These are phyloP conservation scores for Pitangus sulphuratus DNA, from an alignment of 2,797 vertebrate genomes.

Conservation along the genomic window DNA sequence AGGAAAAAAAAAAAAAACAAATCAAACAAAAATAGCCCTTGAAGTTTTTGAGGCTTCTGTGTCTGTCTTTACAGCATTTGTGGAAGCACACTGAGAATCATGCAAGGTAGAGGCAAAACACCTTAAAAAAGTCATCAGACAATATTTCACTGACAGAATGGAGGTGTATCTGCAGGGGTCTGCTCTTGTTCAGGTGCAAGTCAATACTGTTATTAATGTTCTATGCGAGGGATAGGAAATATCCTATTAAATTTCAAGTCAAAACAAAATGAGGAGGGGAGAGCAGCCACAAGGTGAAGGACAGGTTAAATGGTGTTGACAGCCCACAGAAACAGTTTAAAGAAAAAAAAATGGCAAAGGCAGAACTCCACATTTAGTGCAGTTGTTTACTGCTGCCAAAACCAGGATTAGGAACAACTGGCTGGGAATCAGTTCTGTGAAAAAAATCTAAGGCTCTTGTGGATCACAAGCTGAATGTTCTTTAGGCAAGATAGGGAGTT, in stretches of 20 bases:
- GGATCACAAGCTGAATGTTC: neutral
- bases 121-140: neutral
- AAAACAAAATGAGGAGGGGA: neutral
- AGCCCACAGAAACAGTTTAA: neutral
- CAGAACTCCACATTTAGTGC: neutral
- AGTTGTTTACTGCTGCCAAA: neutral
- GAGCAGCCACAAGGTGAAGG: neutral
- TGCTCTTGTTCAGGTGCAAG: neutral
- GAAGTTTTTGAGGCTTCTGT: neutral
- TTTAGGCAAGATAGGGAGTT: neutral
- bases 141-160: neutral
- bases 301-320: neutral
- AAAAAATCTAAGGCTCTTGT: neutral
- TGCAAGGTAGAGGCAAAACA: neutral
- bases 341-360: neutral
- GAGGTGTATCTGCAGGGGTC: neutral
- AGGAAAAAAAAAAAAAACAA: neutral
- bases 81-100: neutral
- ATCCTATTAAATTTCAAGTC: neutral
- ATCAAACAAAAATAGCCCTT: accelerated
- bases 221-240: neutral
- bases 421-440: neutral
- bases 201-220: neutral
- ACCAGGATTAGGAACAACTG: neutral
- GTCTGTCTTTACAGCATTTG: neutral